phyloP scores from a whole-genome alignment of 1,140 invertebrate species.

The Drosophila bocki region DNA sequence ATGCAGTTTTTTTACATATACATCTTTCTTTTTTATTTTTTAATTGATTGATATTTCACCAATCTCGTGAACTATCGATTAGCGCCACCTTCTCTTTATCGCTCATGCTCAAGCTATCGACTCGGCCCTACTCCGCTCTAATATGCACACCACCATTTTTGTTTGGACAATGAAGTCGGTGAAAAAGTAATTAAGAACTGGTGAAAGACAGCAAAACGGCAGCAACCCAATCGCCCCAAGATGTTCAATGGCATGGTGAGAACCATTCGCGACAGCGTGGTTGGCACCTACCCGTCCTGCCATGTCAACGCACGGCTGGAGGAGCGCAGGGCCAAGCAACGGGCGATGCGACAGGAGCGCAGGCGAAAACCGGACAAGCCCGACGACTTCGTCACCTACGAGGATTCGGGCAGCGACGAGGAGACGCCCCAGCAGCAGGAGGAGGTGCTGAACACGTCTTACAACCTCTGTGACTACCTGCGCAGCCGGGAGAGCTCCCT shows the following conservation, averaged over 20 bases:
- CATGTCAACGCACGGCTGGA: slow-evolving; percentile 89
- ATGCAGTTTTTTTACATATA: too few species aligned
- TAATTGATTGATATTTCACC: too few species aligned
- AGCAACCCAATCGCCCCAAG: slow-evolving; percentile 40
- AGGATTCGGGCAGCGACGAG: slow-evolving; percentile 93
- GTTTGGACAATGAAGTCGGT: slow-evolving; percentile 63
- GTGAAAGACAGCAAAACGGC: slow-evolving; percentile 19
- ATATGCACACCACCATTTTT: slow-evolving; percentile 64
- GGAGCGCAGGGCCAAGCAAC: slow-evolving; percentile 89
- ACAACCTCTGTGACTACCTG: slow-evolving; percentile 94
- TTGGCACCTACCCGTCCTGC: slow-evolving; percentile 90
- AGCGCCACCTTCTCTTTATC: neutral
- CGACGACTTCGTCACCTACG: slow-evolving; percentile 95
- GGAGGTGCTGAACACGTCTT: slow-evolving; percentile 91
- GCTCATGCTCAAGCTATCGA: neutral
- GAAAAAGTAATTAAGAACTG: slow-evolving; percentile 28
- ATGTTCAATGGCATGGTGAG: slow-evolving; percentile 85
- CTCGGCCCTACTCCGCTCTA: slow-evolving; percentile 5
- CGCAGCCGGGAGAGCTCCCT: slow-evolving; percentile 90
- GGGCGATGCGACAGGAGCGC: slow-evolving; percentile 88
- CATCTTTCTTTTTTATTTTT: too few species aligned
- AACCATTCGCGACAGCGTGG: slow-evolving; percentile 84
- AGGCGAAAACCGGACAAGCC: slow-evolving; percentile 93
- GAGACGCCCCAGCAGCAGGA: slow-evolving; percentile 90
- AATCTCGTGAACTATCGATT: neutral